Evolutionary conservation across 1,140 invertebrate species (phyloP).

Genomic region (Vollenhovia emeryi): DNA sequence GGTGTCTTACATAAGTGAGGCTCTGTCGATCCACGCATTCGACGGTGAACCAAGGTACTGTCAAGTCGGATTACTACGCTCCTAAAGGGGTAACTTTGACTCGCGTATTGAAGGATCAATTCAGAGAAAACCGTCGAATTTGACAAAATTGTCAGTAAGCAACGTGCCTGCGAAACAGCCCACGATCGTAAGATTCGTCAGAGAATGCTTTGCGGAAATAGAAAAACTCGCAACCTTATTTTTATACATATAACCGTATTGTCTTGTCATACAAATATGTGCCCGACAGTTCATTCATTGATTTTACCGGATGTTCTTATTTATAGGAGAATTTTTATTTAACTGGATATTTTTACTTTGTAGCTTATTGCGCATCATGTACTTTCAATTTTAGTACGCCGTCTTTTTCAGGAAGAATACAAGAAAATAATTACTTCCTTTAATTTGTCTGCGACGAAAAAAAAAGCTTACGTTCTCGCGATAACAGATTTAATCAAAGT

Average conservation of each 20-base stretch:
- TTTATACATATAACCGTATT: no score
- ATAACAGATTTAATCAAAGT: slow-evolving; percentile 5
- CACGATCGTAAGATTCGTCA: background rate
- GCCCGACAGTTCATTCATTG: background rate
- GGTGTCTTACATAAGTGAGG: slow-evolving; percentile 74
- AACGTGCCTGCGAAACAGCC: background rate
- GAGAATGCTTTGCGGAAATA: background rate
- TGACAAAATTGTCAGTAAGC: background rate
- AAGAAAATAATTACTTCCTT: background rate
- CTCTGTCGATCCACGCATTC: slow-evolving; percentile 70
- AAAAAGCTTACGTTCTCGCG: background rate
- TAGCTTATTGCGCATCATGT: background rate
- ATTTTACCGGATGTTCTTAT: background rate
- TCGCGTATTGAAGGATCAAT: background rate
- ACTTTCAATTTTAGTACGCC: background rate
- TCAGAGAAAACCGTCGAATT: background rate
- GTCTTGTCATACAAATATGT: no score
- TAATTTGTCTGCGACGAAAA: background rate
- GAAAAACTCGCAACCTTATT: no score
- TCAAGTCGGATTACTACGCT: slow-evolving; percentile 20
- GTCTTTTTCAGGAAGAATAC: background rate
- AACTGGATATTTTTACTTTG: background rate
- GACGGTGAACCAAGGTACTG: slow-evolving; percentile 38
- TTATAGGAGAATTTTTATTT: background rate
- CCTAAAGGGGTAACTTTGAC: background rate